These are phyloP conservation scores for Cyrtonyx montezumae DNA, from an alignment of 2,113 vertebrate genomes.

Conservation along the genomic window DNA sequence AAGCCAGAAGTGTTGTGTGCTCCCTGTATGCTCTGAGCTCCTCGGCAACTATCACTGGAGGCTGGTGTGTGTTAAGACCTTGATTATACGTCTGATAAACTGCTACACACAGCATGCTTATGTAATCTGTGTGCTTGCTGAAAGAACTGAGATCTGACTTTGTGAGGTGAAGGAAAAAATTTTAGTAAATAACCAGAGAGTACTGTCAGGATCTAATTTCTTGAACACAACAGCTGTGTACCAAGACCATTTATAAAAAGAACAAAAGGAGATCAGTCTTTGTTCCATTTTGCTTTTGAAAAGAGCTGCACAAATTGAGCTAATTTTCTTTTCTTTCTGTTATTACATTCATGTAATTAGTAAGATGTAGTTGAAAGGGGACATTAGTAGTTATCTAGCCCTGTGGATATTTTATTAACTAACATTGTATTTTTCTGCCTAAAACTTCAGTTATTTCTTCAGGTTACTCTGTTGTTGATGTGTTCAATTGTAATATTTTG, in stretches of 20 bases:
- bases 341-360: background rate
- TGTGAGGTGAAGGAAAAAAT: background rate
- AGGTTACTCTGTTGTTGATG: background rate
- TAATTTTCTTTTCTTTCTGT: background rate
- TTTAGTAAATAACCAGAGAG: background rate
- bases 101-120: background rate
- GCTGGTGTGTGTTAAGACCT: background rate
- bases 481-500: background rate
- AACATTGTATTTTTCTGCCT: background rate
- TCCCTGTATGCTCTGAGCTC: background rate
- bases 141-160: background rate
- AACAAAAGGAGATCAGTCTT: slow-evolving; percentile 8
- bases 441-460: background rate
- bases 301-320: background rate
- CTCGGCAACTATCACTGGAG: background rate
- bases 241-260: slow-evolving; percentile 7
- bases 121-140: background rate
- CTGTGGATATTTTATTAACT: background rate
- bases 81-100: slow-evolving; percentile 33
- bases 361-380: background rate
- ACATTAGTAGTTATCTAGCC: background rate
- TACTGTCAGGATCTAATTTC: slow-evolving; percentile 31
- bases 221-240: background rate
- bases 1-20: slow-evolving; percentile 16
- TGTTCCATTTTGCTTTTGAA: slow-evolving; percentile 3